Conservation (phyloP, 2,113 vertebrate species). For the Bombycilla garrulus region DNA sequence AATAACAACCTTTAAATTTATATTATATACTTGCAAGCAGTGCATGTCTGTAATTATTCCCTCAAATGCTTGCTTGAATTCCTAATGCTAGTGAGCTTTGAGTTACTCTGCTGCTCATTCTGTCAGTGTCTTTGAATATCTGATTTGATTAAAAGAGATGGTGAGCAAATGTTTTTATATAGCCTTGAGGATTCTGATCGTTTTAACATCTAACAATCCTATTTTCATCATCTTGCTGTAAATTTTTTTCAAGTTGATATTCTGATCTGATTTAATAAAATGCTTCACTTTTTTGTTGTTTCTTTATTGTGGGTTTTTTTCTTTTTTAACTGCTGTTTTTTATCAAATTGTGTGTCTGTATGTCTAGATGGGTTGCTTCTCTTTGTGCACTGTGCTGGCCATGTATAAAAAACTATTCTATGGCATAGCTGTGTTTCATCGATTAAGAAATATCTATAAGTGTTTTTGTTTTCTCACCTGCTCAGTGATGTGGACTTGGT, state of each 20-base stretch:
- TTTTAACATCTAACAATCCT: neutral
- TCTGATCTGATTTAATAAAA: neutral
- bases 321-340: neutral
- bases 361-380: neutral
- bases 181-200: neutral
- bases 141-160: neutral
- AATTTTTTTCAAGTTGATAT: neutral
- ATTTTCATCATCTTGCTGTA: neutral
- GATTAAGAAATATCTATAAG: neutral
- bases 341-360: neutral
- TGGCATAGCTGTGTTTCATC: neutral
- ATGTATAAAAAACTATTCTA: neutral
- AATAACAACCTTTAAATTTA: neutral
- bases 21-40: neutral
- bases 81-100: neutral
- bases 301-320: neutral
- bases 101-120: neutral
- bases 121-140: neutral
- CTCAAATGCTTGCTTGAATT: neutral
- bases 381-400: neutral
- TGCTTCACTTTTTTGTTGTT: neutral
- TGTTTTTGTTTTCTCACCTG: neutral
- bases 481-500: neutral
- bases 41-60: neutral
- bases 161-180: neutral